phyloP scores from a whole-genome alignment of 1,140 invertebrate species.

The Theocolax elegans region DNA sequence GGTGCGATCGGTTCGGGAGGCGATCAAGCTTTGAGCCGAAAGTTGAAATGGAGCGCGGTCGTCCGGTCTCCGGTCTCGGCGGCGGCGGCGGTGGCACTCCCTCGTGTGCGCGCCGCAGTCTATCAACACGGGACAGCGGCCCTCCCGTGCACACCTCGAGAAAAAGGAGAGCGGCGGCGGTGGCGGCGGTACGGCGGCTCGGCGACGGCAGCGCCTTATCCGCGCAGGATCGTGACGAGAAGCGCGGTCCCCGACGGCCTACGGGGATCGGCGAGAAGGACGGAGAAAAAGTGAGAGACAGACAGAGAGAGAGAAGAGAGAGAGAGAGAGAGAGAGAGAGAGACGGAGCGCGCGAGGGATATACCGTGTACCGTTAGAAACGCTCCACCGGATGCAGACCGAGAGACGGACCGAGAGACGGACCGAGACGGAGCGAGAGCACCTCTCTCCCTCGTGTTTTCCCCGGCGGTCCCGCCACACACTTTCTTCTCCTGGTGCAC shows the following conservation, averaged over 20 bases:
- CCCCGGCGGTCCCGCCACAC: neutral
- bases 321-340: conserved; percentile 1
- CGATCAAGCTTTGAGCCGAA: too few species aligned
- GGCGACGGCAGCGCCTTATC: conserved; percentile 24
- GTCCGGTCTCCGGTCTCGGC: too few species aligned
- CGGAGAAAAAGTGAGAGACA: neutral
- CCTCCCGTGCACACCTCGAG: conserved; percentile 15
- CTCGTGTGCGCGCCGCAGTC: conserved; percentile 20
- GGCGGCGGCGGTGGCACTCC: too few species aligned
- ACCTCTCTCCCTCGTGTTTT: neutral
- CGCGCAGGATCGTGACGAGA: conserved; percentile 34
- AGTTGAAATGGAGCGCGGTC: too few species aligned
- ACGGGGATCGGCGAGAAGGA: neutral
- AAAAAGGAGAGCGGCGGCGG: conserved; percentile 22
- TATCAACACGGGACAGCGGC: conserved; percentile 21
- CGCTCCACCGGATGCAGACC: conserved; percentile 30
- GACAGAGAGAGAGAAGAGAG: neutral
- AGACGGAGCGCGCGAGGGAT: neutral
- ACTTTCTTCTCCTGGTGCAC: neutral
- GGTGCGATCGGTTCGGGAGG: too few species aligned
- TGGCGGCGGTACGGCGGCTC: conserved; percentile 4
- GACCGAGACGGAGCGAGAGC: neutral
- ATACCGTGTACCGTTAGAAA: conserved; percentile 36
- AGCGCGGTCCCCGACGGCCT: neutral
- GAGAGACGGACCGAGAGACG: neutral